phyloP scores from a whole-genome alignment of 2,888 invertebrate species.

The Caenorhabditis sinica region DNA sequence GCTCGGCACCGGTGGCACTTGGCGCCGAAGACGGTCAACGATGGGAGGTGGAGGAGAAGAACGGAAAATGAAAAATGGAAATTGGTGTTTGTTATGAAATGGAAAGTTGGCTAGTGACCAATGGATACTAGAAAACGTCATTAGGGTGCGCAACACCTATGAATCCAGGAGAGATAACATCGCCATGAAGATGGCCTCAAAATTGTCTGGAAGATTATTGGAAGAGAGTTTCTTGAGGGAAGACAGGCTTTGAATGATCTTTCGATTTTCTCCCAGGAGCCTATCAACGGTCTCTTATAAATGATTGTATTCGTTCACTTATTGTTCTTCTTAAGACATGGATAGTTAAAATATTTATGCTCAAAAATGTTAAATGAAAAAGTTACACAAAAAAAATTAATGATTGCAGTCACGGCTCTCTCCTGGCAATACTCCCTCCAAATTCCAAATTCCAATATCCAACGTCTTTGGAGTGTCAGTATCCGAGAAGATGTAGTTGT shows the following conservation, averaged over 20 bases:
- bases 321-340: not conserved
- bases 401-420: constrained; percentile 83
- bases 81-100: constrained; percentile 56
- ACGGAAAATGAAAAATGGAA: constrained; percentile 10
- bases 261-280: not conserved
- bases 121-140: constrained; percentile 46
- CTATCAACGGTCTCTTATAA: no score
- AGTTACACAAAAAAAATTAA: constrained; percentile 70
- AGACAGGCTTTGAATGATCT: not conserved
- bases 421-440: constrained; percentile 80
- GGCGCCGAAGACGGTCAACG: constrained; percentile 43
- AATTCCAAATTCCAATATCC: constrained; percentile 83
- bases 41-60: constrained; percentile 3
- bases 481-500: constrained; percentile 78
- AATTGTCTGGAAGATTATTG: constrained; percentile 42
- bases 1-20: constrained; percentile 41
- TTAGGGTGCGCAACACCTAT: constrained; percentile 44
- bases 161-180: constrained; percentile 30
- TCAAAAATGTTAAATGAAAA: not conserved
- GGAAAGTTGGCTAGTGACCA: constrained; percentile 58
- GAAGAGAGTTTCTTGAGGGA: constrained; percentile 6
- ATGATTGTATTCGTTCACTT: no score
- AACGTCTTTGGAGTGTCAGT: constrained; percentile 61
- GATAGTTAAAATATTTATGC: not conserved
- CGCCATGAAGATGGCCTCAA: constrained; percentile 51